Evolutionary conservation across 2,113 vertebrate species (phyloP).

Genomic region (Scophthalmus maximus): DNA sequence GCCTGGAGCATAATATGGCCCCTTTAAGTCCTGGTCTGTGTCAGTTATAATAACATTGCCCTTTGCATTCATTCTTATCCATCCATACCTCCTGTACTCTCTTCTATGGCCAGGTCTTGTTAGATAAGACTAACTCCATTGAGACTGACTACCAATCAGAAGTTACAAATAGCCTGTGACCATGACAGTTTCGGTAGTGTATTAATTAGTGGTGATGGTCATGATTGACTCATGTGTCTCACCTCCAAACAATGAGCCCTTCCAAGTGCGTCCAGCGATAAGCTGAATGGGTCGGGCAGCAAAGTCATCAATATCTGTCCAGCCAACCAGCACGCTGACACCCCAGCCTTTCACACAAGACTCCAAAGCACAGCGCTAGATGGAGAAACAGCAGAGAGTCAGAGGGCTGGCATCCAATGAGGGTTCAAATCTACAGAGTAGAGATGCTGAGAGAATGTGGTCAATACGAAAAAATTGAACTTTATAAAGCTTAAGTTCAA

Average conservation of each 20-base stretch:
- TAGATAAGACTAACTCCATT: background rate
- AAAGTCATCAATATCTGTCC: conserved; percentile 76
- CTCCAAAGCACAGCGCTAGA: conserved; percentile 85
- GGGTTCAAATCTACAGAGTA: background rate
- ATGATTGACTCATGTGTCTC: conserved; percentile 59
- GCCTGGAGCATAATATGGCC: too few species aligned
- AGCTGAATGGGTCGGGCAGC: conserved; percentile 81
- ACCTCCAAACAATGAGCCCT: conserved; percentile 83
- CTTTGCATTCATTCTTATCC: too few species aligned
- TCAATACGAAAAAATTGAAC: background rate
- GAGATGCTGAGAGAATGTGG: background rate
- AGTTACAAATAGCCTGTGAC: too few species aligned
- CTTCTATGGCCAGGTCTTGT: background rate
- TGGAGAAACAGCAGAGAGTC: background rate
- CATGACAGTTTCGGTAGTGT: conserved; percentile 51
- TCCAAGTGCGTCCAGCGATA: conserved; percentile 84
- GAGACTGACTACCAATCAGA: too few species aligned
- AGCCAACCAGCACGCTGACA: conserved; percentile 86
- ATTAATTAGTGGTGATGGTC: background rate
- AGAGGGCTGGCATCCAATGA: too few species aligned
- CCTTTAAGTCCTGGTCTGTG: too few species aligned
- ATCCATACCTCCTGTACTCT: too few species aligned
- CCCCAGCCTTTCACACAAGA: conserved; percentile 83
- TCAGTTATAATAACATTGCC: too few species aligned
- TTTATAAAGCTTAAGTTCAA: too few species aligned